A percentile compares a stretch with the other conserved stretches of the same genome.
These are phyloP conservation scores for Aphidius ervi DNA, from an alignment of 1,140 invertebrate genomes.

Conservation along the genomic window DNA sequence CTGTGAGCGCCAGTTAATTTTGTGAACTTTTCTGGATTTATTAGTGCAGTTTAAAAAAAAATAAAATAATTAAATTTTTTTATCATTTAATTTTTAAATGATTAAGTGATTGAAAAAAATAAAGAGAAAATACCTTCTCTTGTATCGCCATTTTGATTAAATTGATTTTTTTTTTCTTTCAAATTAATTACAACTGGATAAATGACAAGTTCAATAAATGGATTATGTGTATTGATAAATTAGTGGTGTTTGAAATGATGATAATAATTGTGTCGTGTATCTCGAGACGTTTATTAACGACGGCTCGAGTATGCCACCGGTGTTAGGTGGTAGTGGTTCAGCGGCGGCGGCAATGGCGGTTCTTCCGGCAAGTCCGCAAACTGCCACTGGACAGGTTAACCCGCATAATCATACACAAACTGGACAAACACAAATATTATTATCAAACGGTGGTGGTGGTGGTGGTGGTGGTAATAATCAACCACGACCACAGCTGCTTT, in stretches of 20 bases:
- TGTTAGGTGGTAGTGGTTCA: slow-evolving; percentile 46
- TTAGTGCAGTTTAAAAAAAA: too few relatives aligned
- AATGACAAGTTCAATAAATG: too few relatives aligned
- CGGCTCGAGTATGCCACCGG: slow-evolving; percentile 45
- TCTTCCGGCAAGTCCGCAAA: slow-evolving; percentile 52
- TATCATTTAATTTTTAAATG: too few relatives aligned
- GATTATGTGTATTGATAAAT: not conserved
- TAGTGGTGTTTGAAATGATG: not conserved
- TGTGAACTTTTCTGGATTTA: not conserved
- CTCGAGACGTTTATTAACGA: not conserved
- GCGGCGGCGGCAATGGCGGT: slow-evolving; percentile 47
- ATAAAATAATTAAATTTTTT: too few relatives aligned
- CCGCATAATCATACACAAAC: slow-evolving; percentile 38
- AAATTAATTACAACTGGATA: too few relatives aligned
- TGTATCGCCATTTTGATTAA: too few relatives aligned
- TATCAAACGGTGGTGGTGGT: slow-evolving; percentile 31
- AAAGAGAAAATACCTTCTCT: too few relatives aligned
- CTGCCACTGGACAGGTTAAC: slow-evolving; percentile 46
- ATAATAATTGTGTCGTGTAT: slow-evolving; percentile 7
- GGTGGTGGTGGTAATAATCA: slow-evolving; percentile 25
- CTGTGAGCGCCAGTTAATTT: not conserved
- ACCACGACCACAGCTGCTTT: slow-evolving; percentile 42
- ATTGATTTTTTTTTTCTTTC: too few relatives aligned
- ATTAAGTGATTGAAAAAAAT: too few relatives aligned
- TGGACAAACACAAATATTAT: slow-evolving; percentile 40